These are phyloP conservation scores for Halictus rubicundus DNA, from an alignment of 1,140 invertebrate species.

Conservation along the genomic window DNA sequence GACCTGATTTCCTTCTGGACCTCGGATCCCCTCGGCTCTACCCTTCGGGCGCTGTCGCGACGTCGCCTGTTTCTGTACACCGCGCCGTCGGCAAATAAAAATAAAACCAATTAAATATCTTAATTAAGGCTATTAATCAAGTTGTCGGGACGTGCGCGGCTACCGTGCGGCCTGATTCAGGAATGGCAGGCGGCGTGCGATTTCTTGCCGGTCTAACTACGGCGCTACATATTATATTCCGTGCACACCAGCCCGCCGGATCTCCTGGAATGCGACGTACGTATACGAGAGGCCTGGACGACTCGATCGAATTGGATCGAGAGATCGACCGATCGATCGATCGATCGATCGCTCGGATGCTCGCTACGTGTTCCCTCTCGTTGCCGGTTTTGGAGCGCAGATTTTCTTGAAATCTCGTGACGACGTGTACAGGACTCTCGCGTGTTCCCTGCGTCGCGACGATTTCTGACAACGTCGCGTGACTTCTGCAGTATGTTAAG, in stretches of 20 bases:
- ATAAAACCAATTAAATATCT: constrained; percentile 80
- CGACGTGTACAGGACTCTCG: background rate
- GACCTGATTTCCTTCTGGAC: constrained; percentile 10
- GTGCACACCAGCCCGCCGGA: constrained; percentile 56
- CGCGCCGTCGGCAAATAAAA: constrained; percentile 72
- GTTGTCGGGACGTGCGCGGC: constrained; percentile 72
- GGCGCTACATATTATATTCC: constrained; percentile 65
- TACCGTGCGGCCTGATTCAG: constrained; percentile 72
- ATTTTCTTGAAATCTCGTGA: constrained; percentile 16
- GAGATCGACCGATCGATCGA: constrained; percentile 13
- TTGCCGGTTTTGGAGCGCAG: no score
- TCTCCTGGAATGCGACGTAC: constrained; percentile 59
- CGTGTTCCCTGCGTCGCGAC: background rate
- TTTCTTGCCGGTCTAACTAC: constrained; percentile 68
- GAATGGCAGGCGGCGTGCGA: constrained; percentile 72
- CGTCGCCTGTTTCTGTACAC: constrained; percentile 57
- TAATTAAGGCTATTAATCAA: constrained; percentile 81
- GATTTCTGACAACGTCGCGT: constrained; percentile 12
- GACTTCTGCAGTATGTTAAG: constrained; percentile 12
- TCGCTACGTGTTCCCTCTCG: no score
- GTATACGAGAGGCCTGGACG: constrained; percentile 2
- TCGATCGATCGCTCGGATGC: background rate
- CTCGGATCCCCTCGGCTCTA: background rate
- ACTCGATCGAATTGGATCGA: constrained; percentile 30
- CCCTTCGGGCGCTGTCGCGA: constrained; percentile 52